Evolutionary conservation across 2,113 vertebrate species (phyloP), one percentile per base, ranked within the genome.

Genomic region (Oophaga pumilio): DNA sequence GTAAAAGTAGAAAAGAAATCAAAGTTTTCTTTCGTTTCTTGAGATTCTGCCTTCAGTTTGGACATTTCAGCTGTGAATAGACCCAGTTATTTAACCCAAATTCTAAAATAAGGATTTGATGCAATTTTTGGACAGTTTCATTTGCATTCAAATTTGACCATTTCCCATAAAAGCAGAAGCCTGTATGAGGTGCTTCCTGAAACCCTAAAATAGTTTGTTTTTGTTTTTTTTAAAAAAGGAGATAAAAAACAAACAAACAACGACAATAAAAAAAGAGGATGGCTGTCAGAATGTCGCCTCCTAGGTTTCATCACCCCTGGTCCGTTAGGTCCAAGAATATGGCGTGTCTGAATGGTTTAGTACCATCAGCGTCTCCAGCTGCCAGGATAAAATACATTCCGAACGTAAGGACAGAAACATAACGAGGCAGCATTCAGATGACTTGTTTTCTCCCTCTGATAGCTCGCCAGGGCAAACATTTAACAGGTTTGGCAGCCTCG

Each of bases 391-490:
- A 71, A 60, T 68, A 80, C 64, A 57, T 33, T 71, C 26, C 24
- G 13, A 57, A 87, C 17, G 56, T 69, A 69, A 81, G 52, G 85
- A 81, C 77, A 80, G 85, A 60, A 69, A 81, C 68, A n/a, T 57
- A 79, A 86, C 24, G 22, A 78, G 85, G 74, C 85, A 78, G 85
- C 85, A 86, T 53, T 76, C 28, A 86, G 80, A 74, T 82, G 69
- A 76, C 53, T 87, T 87, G 86, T 83, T 88, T 62, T 20, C 82
- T 62, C 84, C 53, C 78, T 60, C 64, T 64, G 88, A 89, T 69
- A 74, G 84, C 26, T 78, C 82, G 53, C 26, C 81, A 0, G 0
- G 62, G 13, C 60, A 91, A 91, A 91, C 17, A 89, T 81, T 50
- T 62, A 84, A 80, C 52, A 76, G 49, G 53, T 85, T 77, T 85